A percentile compares a stretch with the other conserved stretches of the same genome.
Evolutionary conservation across 1,140 invertebrate species (phyloP).

Genomic region (Drosophila arawakana): DNA sequence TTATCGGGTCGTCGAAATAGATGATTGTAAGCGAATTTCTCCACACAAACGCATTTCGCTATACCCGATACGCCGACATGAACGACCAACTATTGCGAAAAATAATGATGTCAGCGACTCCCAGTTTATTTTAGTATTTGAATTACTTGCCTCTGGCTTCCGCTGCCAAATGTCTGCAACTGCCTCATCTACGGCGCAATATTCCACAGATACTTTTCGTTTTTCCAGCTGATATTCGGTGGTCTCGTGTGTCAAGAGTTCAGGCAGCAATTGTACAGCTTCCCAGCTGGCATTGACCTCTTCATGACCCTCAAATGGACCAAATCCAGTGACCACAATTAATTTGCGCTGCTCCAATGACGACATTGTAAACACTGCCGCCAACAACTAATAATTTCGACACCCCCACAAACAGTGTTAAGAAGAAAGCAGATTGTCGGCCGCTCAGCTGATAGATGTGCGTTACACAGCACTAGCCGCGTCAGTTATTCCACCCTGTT

Average conservation of each 20-base stretch:
- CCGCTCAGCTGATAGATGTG: too few relatives aligned
- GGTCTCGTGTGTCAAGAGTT: constrained; percentile 69
- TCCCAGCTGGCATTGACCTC: constrained; percentile 90
- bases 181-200: constrained; percentile 85
- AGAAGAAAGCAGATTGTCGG: too few relatives aligned
- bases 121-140: background rate
- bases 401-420: too few relatives aligned
- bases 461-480: too few relatives aligned
- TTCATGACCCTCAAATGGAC: constrained; percentile 87
- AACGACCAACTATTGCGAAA: constrained; percentile 85
- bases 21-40: constrained; percentile 85
- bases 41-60: constrained; percentile 85
- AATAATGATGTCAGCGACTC: constrained; percentile 50
- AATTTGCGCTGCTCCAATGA: constrained; percentile 64
- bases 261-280: constrained; percentile 85
- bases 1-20: constrained; percentile 85
- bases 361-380: constrained; percentile 49
- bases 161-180: constrained; percentile 87
- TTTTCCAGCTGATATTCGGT: constrained; percentile 85
- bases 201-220: constrained; percentile 87
- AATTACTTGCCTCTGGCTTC: constrained; percentile 85
- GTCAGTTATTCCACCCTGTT: background rate
- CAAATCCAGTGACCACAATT: constrained; percentile 89
- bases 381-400: background rate
- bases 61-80: constrained; percentile 87